Evolutionary conservation across 1,140 invertebrate species (phyloP), one percentile per base, ranked within the genome.

Genomic region (Cydia fagiglandana): DNA sequence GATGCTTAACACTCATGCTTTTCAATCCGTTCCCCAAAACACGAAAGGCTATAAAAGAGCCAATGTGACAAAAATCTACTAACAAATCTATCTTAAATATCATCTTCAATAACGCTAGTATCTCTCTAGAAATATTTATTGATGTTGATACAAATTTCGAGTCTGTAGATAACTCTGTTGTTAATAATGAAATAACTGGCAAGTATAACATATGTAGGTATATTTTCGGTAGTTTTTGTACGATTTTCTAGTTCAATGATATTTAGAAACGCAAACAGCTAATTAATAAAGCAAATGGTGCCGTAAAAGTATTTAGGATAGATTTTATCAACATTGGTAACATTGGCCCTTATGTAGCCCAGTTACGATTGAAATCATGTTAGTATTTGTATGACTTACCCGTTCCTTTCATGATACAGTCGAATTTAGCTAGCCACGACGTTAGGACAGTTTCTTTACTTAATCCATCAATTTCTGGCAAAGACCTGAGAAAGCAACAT

Each of bases 391-490:
- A 4, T 38, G 64, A 88, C 90, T 87, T 79, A 88, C 94, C 94
- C 38, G 93, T 94, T 78, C 98, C 98, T 94, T 99, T 98, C 88
- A 99, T 97, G 87, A 99, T 99, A 90, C 98, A 98, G 94, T 99
- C 99, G 93, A 99, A 99, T 94, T 99, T 99, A 47, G 98, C 98
- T 95, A 99, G 97, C 99, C 99, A 99, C 70, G 98, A 99, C 73
- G 98, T 99, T 82, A 99, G 94, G 28, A 99, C 98, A 70, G 99
- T 99, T 94, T 99, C 99, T 95, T 99, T 99, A 93, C 98, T 99
- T 79, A 99, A 94, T 77, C 99, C 99, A 94, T 99, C 99, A 88
- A 99, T 99, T 95, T 99, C 99, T 80, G 99, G 99, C 85, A 99
- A 95, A 88, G 98, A 99, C 93, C 97, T 96, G 81, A 47, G 94